Percentiles rank a stretch among this genome's conserved stretches.
phyloP scores from a whole-genome alignment of 1,140 invertebrate genomes.

The Caenorhabditis latens region DNA sequence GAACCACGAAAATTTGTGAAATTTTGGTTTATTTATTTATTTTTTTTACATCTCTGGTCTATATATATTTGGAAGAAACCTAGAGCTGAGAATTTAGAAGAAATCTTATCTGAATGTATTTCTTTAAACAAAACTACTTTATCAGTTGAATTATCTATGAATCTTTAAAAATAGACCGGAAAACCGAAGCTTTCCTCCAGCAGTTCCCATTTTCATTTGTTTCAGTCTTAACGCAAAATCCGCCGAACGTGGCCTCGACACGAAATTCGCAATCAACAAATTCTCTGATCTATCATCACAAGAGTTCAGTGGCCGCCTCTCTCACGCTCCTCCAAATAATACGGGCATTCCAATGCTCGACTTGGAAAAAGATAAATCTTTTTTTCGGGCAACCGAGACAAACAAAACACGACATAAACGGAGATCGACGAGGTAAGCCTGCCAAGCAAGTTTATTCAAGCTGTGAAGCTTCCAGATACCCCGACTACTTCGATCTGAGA shows the following conservation, averaged over 20 bases:
- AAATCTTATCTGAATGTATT: no score
- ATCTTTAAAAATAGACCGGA: no score
- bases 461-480: background rate
- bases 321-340: background rate
- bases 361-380: background rate
- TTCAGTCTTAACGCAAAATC: slow-evolving; percentile 4
- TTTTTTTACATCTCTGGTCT: no score
- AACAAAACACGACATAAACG: slow-evolving; percentile 31
- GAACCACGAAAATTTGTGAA: background rate
- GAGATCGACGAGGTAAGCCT: background rate
- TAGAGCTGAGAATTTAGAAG: no score
- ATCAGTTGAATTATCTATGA: no score
- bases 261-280: slow-evolving; percentile 30
- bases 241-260: background rate
- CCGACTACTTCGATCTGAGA: slow-evolving; percentile 42
- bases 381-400: background rate
- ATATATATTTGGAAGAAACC: no score
- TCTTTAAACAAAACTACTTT: no score
- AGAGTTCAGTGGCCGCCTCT: slow-evolving; percentile 11
- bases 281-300: background rate
- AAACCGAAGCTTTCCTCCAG: no score
- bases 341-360: slow-evolving; percentile 14
- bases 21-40: background rate
- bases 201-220: no score
- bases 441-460: no score